Percentiles rank a stretch among this genome's conserved stretches.
Evolutionary conservation across 2,888 invertebrate species (phyloP).

Genomic region (Erebia ligea): DNA sequence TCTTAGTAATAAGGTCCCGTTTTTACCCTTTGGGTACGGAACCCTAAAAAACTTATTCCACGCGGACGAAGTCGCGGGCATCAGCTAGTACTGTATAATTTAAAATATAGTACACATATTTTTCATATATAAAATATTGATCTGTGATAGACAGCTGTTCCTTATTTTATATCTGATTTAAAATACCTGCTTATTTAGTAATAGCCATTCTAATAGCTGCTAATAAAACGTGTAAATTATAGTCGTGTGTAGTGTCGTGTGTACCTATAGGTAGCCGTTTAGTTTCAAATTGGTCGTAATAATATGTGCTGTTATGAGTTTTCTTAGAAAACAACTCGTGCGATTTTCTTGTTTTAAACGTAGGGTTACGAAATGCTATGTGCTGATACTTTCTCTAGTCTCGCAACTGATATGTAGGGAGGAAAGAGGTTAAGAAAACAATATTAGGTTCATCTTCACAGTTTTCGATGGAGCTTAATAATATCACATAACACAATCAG

Average conservation of each 20-base stretch:
- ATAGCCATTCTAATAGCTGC: background rate
- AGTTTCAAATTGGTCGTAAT: conserved; percentile 15
- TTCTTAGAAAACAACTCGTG: conserved; percentile 38
- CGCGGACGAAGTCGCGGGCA: too few relatives aligned
- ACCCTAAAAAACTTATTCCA: too few relatives aligned
- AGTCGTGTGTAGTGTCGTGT: background rate
- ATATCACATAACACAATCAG: too few relatives aligned
- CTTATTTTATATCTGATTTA: background rate
- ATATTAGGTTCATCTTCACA: conserved; percentile 45
- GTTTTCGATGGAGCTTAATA: conserved; percentile 5
- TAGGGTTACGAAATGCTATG: conserved; percentile 68
- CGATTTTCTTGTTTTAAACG: conserved; percentile 66
- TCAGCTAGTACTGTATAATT: background rate
- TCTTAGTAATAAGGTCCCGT: too few relatives aligned
- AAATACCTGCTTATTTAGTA: background rate
- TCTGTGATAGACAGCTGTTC: background rate
- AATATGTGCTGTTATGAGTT: conserved; percentile 19
- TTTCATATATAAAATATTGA: background rate
- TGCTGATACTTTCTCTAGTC: conserved; percentile 71
- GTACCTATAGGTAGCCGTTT: background rate
- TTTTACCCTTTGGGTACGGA: too few relatives aligned
- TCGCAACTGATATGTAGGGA: conserved; percentile 65
- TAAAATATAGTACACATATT: background rate
- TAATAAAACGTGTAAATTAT: background rate
- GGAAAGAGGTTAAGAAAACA: conserved; percentile 80